Conservation (phyloP, 1,140 invertebrate genomes). For the Eciton burchellii region DNA sequence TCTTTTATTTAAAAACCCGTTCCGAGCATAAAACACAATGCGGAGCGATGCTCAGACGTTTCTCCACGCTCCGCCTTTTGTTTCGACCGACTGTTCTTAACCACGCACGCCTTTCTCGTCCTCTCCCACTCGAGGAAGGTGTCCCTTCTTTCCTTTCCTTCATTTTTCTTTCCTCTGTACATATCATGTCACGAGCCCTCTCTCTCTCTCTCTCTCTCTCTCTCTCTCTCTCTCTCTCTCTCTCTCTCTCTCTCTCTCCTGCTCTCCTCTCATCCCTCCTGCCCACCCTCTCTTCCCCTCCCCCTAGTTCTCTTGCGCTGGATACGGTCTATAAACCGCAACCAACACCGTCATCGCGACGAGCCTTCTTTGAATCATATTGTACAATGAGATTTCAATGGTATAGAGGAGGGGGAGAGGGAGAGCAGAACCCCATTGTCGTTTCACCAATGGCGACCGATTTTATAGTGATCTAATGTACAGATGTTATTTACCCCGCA, state of each 20-base stretch:
- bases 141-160: constrained; percentile 50
- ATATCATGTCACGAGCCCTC: constrained; percentile 21
- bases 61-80: constrained; percentile 79
- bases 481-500: constrained; percentile 85
- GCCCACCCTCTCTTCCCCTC: constrained; percentile 38
- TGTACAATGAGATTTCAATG: constrained; percentile 82
- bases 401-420: constrained; percentile 58
- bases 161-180: neutral
- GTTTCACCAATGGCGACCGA: constrained; percentile 81
- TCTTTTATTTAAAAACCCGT: constrained; percentile 82
- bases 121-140: constrained; percentile 35
- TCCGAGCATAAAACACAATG: constrained; percentile 77
- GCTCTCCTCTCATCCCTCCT: constrained; percentile 16
- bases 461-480: constrained; percentile 85
- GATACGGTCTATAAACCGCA: constrained; percentile 60
- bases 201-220: too few species aligned
- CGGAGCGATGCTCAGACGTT: constrained; percentile 81
- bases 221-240: constrained; percentile 11
- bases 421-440: constrained; percentile 77
- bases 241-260: constrained; percentile 4
- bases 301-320: constrained; percentile 49
- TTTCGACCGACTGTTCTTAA: constrained; percentile 82
- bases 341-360: constrained; percentile 78
- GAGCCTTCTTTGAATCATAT: constrained; percentile 83
- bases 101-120: constrained; percentile 68